Conservation (phyloP, 2,888 invertebrate species). For the Diarsia rubi region DNA sequence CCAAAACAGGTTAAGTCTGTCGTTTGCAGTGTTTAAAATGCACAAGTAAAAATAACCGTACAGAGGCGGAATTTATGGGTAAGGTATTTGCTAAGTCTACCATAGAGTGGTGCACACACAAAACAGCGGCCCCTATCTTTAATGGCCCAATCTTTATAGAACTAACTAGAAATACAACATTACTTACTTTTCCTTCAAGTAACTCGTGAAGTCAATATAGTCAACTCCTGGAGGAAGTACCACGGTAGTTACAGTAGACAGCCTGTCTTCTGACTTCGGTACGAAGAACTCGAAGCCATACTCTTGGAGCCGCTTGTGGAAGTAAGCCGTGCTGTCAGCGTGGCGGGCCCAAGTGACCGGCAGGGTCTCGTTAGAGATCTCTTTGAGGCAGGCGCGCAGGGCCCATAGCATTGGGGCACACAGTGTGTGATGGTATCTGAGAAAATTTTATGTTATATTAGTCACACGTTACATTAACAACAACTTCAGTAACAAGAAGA, state of each 20-base stretch:
- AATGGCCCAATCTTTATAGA: background rate
- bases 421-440: conserved; percentile 96
- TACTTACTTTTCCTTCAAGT: conserved; percentile 82
- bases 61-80: background rate
- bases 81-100: background rate
- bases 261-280: conserved; percentile 90
- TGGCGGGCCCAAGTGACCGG: conserved; percentile 94
- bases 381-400: conserved; percentile 94
- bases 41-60: background rate
- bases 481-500: background rate
- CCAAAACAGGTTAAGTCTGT: background rate
- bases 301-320: conserved; percentile 92
- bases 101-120: background rate
- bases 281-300: conserved; percentile 94
- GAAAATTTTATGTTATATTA: background rate
- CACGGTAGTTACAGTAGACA: conserved; percentile 83
- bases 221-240: conserved; percentile 80
- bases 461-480: background rate
- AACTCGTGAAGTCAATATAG: conserved; percentile 75
- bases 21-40: background rate
- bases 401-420: conserved; percentile 95
- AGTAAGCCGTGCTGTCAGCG: conserved; percentile 91
- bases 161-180: background rate
- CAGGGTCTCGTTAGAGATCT: conserved; percentile 93
- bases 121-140: background rate